Evolutionary conservation across 2,888 invertebrate genomes (phyloP).

Genomic region (Apodemia zela): DNA sequence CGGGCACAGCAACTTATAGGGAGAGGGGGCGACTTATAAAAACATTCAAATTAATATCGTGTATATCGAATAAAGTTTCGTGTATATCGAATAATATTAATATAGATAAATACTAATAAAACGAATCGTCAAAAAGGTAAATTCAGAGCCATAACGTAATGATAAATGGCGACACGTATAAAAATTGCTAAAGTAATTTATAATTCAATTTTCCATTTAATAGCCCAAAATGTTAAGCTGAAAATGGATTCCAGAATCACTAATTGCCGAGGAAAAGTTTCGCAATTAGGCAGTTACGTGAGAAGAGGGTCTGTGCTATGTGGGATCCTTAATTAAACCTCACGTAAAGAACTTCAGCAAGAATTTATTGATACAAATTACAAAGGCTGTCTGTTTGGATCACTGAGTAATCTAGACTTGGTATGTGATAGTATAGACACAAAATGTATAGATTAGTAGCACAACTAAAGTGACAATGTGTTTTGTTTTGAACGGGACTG

Average conservation of each 20-base stretch:
- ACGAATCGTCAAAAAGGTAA: no score
- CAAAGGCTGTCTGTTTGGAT: not conserved
- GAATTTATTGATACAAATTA: constrained; percentile 11
- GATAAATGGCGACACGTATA: not conserved
- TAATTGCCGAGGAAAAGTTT: constrained; percentile 9
- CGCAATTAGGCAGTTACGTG: constrained; percentile 15
- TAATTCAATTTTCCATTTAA: not conserved
- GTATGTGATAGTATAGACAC: no score
- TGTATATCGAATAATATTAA: no score
- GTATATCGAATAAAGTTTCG: no score
- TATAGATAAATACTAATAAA: no score
- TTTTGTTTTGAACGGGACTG: no score
- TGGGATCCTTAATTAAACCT: constrained; percentile 13
- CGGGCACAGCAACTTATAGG: no score
- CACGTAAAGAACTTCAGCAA: constrained; percentile 5
- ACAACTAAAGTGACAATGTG: no score
- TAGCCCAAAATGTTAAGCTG: not conserved
- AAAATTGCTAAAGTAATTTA: not conserved
- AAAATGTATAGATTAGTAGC: no score
- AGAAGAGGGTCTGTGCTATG: constrained; percentile 5
- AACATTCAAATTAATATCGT: no score
- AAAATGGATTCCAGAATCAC: constrained; percentile 4
- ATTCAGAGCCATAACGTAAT: not conserved
- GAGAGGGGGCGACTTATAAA: no score
- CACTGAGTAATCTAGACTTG: not conserved